Evolutionary conservation across 37 sponge, comb jelly and placozoan genomes (phyloP), one percentile per base, ranked within the genome.

Genomic region (Tethya wilhelma): DNA sequence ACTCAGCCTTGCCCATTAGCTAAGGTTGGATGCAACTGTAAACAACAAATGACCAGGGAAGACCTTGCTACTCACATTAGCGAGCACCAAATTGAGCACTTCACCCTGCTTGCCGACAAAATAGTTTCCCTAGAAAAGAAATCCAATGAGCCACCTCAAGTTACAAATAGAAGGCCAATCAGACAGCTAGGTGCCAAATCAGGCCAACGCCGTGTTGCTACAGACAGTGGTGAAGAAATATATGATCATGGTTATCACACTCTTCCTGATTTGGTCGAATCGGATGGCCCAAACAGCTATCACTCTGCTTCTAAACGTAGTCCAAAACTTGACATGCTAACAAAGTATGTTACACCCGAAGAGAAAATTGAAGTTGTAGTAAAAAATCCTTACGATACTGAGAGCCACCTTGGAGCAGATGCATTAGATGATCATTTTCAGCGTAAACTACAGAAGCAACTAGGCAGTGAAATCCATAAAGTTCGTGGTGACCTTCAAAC

Each of bases 1-100:
- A 37, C 32, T 23, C 70, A 40, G 31, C 39, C 40, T 23, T 81
- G 81, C 59, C 60, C 72, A 37, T 39, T 81, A 56, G 34, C 72
- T 30, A 41, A 37, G 30, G 5, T 70, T 14, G 71, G 71, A 39
- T 70, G 71, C 26, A 11, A 34, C 17, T 22, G 2, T n/a, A 43
- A 41, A n/a, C 14, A 39, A 70, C 17, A 25, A 59, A 59, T 59
- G 62, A 30, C 12, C 20, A 5, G 23, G 7, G 25, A 8, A 23
- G 62, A 59, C 17, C 62, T 59, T 59, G 25, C 23, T 19, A 30
- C 23, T 29, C 62, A 59, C 25, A 29, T 59, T 25, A 59, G 28
- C 20, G 6, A 29, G 25, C 23, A 59, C 28, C 6, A 6, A 59
- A 23, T 5, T 30, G 28, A 59, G 25, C 62, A 59, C 20, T 19